Percentiles rank a stretch among this genome's conserved stretches.
These are phyloP conservation scores for Sinonovacula constricta DNA, from an alignment of 1,140 invertebrate species.

Conservation along the genomic window DNA sequence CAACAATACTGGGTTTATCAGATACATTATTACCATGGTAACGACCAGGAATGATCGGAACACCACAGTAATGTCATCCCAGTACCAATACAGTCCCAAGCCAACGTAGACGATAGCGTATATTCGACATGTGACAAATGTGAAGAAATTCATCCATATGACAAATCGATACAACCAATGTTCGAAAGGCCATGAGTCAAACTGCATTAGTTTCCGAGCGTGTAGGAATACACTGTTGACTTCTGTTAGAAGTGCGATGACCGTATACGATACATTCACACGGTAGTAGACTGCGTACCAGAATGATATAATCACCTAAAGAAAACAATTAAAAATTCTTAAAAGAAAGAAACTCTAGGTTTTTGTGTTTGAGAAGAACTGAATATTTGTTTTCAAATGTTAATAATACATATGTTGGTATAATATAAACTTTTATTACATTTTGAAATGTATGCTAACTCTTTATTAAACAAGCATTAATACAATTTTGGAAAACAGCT, in stretches of 20 bases:
- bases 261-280: constrained; percentile 67
- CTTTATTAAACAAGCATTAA: too few species aligned
- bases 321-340: constrained; percentile 10
- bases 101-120: constrained; percentile 57
- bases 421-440: too few species aligned
- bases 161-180: constrained; percentile 62
- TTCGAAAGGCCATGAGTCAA: constrained; percentile 60
- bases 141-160: constrained; percentile 64
- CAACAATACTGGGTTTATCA: constrained; percentile 71
- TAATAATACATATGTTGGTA: neutral
- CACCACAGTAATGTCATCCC: constrained; percentile 33
- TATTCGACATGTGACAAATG: constrained; percentile 67
- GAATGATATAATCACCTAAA: constrained; percentile 72
- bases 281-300: constrained; percentile 68
- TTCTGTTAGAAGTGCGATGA: constrained; percentile 71
- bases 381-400: neutral
- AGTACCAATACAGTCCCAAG: constrained; percentile 53
- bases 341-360: neutral
- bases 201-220: constrained; percentile 72
- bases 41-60: constrained; percentile 56
- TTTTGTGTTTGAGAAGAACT: too few species aligned
- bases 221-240: constrained; percentile 75
- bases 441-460: too few species aligned
- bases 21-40: constrained; percentile 69
- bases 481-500: too few species aligned